These are phyloP conservation scores for Merodon equestris DNA, from an alignment of 2,888 invertebrate genomes.

Conservation along the genomic window DNA sequence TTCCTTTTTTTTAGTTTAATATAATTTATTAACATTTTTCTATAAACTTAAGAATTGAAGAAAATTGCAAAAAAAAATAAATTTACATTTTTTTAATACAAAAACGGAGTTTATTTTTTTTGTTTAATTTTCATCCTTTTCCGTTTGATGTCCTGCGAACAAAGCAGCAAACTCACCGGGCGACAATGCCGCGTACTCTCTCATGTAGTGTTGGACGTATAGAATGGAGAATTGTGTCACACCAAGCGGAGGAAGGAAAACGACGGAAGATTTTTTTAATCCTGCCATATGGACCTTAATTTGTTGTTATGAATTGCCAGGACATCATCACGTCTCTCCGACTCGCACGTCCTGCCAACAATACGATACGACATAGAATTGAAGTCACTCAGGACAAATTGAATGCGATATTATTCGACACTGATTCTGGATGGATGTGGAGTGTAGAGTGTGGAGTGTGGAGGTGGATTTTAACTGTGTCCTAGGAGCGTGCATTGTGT, in stretches of 20 bases:
- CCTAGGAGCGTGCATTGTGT: constrained; percentile 48
- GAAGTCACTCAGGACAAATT: constrained; percentile 78
- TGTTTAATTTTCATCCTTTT: constrained; percentile 53
- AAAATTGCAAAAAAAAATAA: constrained; percentile 34
- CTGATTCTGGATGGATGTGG: constrained; percentile 22
- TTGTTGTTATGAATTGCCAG: constrained; percentile 57
- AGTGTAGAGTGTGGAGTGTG: constrained; percentile 27
- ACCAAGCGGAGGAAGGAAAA: constrained; percentile 60
- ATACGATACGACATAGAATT: constrained; percentile 69
- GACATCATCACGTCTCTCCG: constrained; percentile 17
- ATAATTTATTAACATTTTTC: constrained; percentile 58
- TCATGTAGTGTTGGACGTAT: constrained; percentile 33
- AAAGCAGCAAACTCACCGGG: constrained; percentile 47
- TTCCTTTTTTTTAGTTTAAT: constrained; percentile 25
- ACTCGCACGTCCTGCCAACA: constrained; percentile 12
- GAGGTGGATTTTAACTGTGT: constrained; percentile 15
- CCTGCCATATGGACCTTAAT: constrained; percentile 78
- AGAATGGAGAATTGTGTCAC: constrained; percentile 74
- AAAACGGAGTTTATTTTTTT: constrained; percentile 30
- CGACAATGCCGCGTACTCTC: constrained; percentile 12
- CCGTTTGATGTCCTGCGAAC: constrained; percentile 70
- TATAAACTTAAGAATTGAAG: constrained; percentile 45
- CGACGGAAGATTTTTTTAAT: constrained; percentile 74
- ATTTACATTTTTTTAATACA: constrained; percentile 60
- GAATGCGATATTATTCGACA: constrained; percentile 75